These are phyloP conservation scores for Sycophila sp. DNA, from an alignment of 1,140 invertebrate species.

Conservation along the genomic window DNA sequence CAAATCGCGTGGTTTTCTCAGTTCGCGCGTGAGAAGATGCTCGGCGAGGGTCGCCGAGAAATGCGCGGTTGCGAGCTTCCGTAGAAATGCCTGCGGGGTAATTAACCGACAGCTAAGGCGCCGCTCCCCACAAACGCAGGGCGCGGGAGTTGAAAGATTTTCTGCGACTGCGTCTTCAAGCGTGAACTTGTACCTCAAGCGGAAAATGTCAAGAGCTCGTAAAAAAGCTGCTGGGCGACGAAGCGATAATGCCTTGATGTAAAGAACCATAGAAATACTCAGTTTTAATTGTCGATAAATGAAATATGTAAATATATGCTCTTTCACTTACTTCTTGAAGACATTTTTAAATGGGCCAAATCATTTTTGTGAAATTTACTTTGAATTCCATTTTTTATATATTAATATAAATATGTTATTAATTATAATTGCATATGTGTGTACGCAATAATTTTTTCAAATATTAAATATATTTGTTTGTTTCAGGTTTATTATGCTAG, in stretches of 20 bases:
- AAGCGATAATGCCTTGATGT: background rate
- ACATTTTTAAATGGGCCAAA: too few relatives aligned
- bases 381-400: too few relatives aligned
- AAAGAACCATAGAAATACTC: too few relatives aligned
- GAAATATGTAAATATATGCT: background rate
- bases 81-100: slow-evolving; percentile 25
- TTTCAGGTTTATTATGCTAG: too few relatives aligned
- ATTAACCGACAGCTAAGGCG: slow-evolving; percentile 21
- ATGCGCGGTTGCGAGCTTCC: background rate
- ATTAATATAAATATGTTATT: too few relatives aligned
- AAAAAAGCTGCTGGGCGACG: slow-evolving; percentile 1
- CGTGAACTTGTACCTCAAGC: slow-evolving; percentile 9
- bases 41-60: background rate
- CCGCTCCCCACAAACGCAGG: background rate
- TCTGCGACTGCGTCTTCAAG: background rate
- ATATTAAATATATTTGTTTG: too few relatives aligned
- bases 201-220: slow-evolving; percentile 32
- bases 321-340: too few relatives aligned
- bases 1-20: too few relatives aligned
- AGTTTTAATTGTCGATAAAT: background rate
- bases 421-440: too few relatives aligned
- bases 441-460: too few relatives aligned
- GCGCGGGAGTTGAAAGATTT: slow-evolving; percentile 25
- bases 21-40: background rate
- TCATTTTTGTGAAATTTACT: too few relatives aligned